These are phyloP conservation scores for Actias luna DNA, from an alignment of 2,888 invertebrate species.

Conservation along the genomic window DNA sequence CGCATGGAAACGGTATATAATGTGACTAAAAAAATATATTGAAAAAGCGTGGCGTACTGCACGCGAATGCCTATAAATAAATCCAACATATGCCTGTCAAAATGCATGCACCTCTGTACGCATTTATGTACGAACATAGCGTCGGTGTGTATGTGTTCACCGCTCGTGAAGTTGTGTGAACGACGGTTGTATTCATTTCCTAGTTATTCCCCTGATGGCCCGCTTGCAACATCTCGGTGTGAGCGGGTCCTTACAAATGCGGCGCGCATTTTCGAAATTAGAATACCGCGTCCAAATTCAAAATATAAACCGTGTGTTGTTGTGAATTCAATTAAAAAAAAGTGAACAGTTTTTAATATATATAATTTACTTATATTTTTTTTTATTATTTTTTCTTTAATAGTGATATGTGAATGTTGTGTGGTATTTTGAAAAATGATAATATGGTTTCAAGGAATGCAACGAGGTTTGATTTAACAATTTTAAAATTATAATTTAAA, in stretches of 20 bases:
- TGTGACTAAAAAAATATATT: neutral
- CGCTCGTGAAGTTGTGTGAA: conserved; percentile 50
- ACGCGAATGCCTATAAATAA: conserved; percentile 59
- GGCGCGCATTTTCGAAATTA: conserved; percentile 62
- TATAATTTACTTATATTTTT: conserved; percentile 19
- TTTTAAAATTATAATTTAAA: conserved; percentile 34
- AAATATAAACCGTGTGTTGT: conserved; percentile 30
- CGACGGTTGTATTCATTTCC: conserved; percentile 69
- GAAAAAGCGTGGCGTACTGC: conserved; percentile 18
- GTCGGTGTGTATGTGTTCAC: conserved; percentile 30
- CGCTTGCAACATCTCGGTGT: conserved; percentile 76
- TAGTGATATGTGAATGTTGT: conserved; percentile 1
- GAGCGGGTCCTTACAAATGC: conserved; percentile 73
- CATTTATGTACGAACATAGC: conserved; percentile 56
- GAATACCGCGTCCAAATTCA: conserved; percentile 19
- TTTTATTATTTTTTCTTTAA: conserved; percentile 27
- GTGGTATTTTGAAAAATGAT: conserved; percentile 18
- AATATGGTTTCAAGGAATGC: conserved; percentile 29
- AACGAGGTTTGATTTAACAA: conserved; percentile 26
- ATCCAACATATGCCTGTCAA: conserved; percentile 57
- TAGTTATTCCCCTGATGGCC: conserved; percentile 77
- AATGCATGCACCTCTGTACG: conserved; percentile 33
- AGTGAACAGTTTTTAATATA: conserved; percentile 28
- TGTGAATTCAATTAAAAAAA: conserved; percentile 17
- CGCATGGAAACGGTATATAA: neutral